Evolutionary conservation across 2,113 vertebrate species (phyloP), one percentile per base, ranked within the genome.

Genomic region (Clarias macrocephalus): DNA sequence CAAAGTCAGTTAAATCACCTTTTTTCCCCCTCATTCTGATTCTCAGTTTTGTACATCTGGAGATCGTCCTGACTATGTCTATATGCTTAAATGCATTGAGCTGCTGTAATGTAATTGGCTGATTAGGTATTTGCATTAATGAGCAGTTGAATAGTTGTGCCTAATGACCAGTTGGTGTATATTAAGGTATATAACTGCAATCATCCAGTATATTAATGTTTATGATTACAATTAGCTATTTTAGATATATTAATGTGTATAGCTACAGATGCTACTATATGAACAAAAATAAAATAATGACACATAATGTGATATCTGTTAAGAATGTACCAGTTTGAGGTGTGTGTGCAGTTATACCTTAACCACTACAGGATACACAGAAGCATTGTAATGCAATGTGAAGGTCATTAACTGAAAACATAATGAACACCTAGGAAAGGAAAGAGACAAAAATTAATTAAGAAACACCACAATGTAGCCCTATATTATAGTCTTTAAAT

Each of bases 381-480:
- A 93, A 37, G 85, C 84, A 15, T 89, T 86, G 0, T 96, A 97
- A 80, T 94, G 94, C 90, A 99, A 92, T 19, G 98, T 96, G 92
- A 99, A 97, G 37, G 97, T 98, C 85, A 99, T 85, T 92, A 98
- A 94, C 90, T 99, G 98, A 94, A 97, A 99, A 92, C 98, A 99
- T 9, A 95, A 93, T 56, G 93, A 94, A 92, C 97, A 99, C 91
- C 98, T 99, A 92, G 88, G 95, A 92, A 42, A 7, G 48, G 48
- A 7, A 48, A 8, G 48, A 8, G 90, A 30, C 57, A 37, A 37
- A 77, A 59, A 70, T 11, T 37, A 1, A 62, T 3, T 63, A 0
- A 25, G 16, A 25, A 28, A 80, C 0, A 3, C 1, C 16, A 59
- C n/a, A 11, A 80, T 80, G 9, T 37, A n/a, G 33, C 10, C 13